Evolutionary conservation across 2,113 vertebrate species (phyloP), one percentile per base, ranked within the genome.

Genomic region (Phalacrocorax pelagicus): DNA sequence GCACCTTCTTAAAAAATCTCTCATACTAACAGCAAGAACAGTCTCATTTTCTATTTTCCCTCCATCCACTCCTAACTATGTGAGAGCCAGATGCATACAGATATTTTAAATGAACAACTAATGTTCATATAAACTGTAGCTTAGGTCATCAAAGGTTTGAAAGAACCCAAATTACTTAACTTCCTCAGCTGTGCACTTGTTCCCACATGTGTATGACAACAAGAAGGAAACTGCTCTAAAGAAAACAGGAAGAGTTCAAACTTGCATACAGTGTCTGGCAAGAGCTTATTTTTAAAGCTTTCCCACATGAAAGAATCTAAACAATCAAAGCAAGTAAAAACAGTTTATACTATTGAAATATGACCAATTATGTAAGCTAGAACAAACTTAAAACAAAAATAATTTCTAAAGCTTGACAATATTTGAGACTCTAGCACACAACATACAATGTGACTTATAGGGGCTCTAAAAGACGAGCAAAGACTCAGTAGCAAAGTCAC

Each of bases 201-300:
- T 94, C 82, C 91, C 92, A 95, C 91, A 81, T 2, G 91, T 24
- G 72, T 34, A 29, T 21, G 79, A 77, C 71, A 79, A 69, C 24
- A 55, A 88, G 81, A 93, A 96, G 96, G 92, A 96, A 92, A 83
- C 40, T 26, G 82, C 61, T 92, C 77, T 84, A 88, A n/a, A 90
- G 90, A 83, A 95, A 95, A 94, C 84, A 93, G 92, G 93, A 92
- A 88, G 86, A 65, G 92, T 93, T 78, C 88, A 55, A 93, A 94
- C 94, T 92, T 90, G 83, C 75, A 84, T 57, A 82, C 24, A 51
- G 59, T 47, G 58, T 67, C 85, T 92, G 84, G 90, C 87, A 94
- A 75, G 54, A 52, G 72, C 52, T 90, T 22, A 16, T 59, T 79
- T 91, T 86, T 73, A 62, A 94, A 92, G 71, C 46, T 83, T 96